A percentile compares a stretch with the other conserved stretches of the same genome.
Evolutionary conservation across 2,888 invertebrate species (phyloP).

Genomic region (Pseudeuparius sepicola): DNA sequence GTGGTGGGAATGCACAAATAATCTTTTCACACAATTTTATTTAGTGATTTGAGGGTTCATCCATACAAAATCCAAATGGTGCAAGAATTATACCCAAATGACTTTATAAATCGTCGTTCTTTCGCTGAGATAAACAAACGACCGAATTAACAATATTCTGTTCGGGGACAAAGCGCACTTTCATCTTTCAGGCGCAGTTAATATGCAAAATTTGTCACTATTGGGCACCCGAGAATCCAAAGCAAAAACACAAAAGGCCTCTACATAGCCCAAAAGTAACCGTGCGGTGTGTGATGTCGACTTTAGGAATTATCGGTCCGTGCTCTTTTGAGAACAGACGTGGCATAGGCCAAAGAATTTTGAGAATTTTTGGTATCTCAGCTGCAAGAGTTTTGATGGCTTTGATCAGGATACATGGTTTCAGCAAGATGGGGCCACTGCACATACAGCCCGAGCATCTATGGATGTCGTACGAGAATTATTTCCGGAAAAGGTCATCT

Average conservation of each 20-base stretch:
- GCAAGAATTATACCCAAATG: slow-evolving; percentile 4
- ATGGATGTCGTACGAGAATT: too few species aligned
- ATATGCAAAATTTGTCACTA: slow-evolving; percentile 1
- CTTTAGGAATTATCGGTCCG: slow-evolving; percentile 7
- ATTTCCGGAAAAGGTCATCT: too few species aligned
- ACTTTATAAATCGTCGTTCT: slow-evolving; percentile 2
- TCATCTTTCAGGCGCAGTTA: too few species aligned
- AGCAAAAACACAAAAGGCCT: slow-evolving; percentile 1
- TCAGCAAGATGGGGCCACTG: too few species aligned
- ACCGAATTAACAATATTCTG: neutral
- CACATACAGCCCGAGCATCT: too few species aligned
- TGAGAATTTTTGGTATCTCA: too few species aligned
- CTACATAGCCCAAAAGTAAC: slow-evolving; percentile 5
- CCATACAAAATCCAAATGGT: slow-evolving; percentile 5
- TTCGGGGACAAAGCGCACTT: too few species aligned
- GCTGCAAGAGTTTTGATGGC: too few species aligned
- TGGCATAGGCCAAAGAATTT: slow-evolving; percentile 2
- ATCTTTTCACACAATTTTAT: slow-evolving; percentile 2
- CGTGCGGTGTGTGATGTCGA: slow-evolving; percentile 4
- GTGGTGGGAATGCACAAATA: neutral
- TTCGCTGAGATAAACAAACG: neutral
- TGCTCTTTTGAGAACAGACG: slow-evolving; percentile 4
- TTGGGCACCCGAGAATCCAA: slow-evolving; percentile 2
- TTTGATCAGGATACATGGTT: too few species aligned
- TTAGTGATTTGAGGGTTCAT: neutral